Evolutionary conservation across 2,888 invertebrate genomes (phyloP).

Genomic region (Aporophyla nigra): DNA sequence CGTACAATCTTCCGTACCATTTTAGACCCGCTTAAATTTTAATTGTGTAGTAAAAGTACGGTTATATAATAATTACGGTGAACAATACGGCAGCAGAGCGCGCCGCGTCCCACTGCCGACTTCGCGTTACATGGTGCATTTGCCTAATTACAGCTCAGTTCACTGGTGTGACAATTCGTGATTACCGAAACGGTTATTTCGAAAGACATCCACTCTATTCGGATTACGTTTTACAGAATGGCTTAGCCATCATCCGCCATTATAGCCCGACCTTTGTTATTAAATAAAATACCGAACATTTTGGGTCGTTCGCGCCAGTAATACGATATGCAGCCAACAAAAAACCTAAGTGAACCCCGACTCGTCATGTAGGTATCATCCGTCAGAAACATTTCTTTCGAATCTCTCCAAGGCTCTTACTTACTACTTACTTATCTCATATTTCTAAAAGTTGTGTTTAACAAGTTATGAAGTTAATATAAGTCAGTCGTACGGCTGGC

Average conservation of each 20-base stretch:
- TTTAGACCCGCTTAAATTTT: constrained; percentile 90
- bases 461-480: constrained; percentile 88
- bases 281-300: constrained; percentile 77
- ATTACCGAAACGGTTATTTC: constrained; percentile 85
- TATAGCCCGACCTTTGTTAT: constrained; percentile 74
- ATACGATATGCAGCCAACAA: constrained; percentile 73
- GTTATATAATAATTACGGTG: constrained; percentile 89
- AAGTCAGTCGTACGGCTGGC: constrained; percentile 82
- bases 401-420: constrained; percentile 80
- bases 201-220: constrained; percentile 77
- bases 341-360: constrained; percentile 73
- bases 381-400: constrained; percentile 78
- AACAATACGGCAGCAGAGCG: constrained; percentile 82
- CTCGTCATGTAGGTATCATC: constrained; percentile 74
- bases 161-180: constrained; percentile 86
- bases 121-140: constrained; percentile 88
- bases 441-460: constrained; percentile 87
- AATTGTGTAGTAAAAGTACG: constrained; percentile 89
- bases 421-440: constrained; percentile 83
- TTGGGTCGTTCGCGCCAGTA: constrained; percentile 62
- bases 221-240: constrained; percentile 75
- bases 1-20: constrained; percentile 83
- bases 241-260: constrained; percentile 74
- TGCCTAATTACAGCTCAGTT: constrained; percentile 88
- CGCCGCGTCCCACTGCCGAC: constrained; percentile 71